Evolutionary conservation across 2,113 vertebrate species (phyloP).

Genomic region (Onychorhynchus coronatus): DNA sequence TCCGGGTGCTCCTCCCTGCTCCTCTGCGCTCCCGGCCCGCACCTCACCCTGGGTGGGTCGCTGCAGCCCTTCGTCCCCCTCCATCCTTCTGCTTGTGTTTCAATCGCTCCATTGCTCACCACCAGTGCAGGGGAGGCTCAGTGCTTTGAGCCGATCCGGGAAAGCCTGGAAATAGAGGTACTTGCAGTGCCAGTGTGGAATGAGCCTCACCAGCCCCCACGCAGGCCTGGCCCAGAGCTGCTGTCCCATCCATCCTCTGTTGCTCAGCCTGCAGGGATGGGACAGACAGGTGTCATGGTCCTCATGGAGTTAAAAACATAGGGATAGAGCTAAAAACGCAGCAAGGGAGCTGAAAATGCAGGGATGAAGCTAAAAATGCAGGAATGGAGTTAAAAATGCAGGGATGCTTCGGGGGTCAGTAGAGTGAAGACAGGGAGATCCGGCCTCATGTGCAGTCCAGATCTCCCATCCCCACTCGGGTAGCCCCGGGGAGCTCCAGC

Average conservation of each 20-base stretch:
- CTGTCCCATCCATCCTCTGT: neutral
- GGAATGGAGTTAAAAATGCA: neutral
- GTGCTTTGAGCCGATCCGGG: accelerated
- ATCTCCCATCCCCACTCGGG: neutral
- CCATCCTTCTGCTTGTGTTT: neutral
- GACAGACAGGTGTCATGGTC: neutral
- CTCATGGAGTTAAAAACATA: neutral
- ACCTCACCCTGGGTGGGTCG: neutral
- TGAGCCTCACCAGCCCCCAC: neutral
- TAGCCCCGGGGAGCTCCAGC: neutral
- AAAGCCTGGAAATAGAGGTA: neutral
- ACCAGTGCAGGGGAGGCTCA: neutral
- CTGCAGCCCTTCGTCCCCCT: neutral
- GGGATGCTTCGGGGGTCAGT: neutral
- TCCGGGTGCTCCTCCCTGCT: neutral
- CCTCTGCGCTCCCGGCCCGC: neutral
- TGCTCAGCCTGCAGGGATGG: neutral
- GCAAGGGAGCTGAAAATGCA: neutral
- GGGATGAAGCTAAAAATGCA: neutral
- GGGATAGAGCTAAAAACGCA: neutral
- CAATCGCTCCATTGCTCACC: neutral
- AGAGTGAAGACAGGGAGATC: neutral
- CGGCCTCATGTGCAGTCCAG: accelerated
- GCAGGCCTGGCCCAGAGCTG: neutral
- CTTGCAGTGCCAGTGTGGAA: accelerated